Evolutionary conservation across 53 echinoderm and acorn worm species (phyloP).

Genomic region (Paracentrotus lividus): DNA sequence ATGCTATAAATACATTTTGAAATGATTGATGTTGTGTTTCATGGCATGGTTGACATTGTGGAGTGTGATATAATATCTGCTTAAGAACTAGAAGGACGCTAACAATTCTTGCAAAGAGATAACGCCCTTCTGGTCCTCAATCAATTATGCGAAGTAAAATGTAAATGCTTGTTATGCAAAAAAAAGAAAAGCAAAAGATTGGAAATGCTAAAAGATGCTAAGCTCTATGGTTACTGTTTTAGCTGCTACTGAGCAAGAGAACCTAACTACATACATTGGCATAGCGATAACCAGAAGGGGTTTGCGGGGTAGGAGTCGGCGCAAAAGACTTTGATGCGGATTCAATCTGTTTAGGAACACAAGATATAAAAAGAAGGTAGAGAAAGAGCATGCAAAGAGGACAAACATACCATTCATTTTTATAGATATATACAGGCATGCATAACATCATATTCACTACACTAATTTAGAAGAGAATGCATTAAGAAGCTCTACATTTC

Average conservation of each 20-base stretch:
- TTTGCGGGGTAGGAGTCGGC: conserved; percentile 28
- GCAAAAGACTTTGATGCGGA: conserved; percentile 56
- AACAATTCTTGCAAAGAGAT: too few species aligned
- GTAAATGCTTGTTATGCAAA: neutral
- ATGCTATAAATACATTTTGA: neutral
- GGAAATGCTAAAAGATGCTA: neutral
- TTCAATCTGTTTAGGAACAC: conserved; percentile 62
- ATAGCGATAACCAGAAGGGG: conserved; percentile 60
- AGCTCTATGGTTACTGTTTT: conserved; percentile 17
- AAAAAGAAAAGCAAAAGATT: neutral
- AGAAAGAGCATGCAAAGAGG: conserved; percentile 25
- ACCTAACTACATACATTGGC: conserved; percentile 60
- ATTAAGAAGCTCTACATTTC: neutral
- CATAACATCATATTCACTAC: neutral
- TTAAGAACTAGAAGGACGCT: too few species aligned
- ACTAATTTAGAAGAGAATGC: neutral
- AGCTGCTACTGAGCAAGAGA: conserved; percentile 31
- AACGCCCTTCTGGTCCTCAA: too few species aligned
- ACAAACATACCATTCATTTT: neutral
- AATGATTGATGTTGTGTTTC: too few species aligned
- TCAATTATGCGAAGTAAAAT: neutral
- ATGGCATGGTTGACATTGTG: too few species aligned
- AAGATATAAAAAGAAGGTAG: conserved; percentile 4
- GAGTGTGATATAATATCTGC: too few species aligned
- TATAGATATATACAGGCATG: neutral